Evolutionary conservation across 2,888 invertebrate genomes (phyloP).

Genomic region (Melanostoma mellinum): DNA sequence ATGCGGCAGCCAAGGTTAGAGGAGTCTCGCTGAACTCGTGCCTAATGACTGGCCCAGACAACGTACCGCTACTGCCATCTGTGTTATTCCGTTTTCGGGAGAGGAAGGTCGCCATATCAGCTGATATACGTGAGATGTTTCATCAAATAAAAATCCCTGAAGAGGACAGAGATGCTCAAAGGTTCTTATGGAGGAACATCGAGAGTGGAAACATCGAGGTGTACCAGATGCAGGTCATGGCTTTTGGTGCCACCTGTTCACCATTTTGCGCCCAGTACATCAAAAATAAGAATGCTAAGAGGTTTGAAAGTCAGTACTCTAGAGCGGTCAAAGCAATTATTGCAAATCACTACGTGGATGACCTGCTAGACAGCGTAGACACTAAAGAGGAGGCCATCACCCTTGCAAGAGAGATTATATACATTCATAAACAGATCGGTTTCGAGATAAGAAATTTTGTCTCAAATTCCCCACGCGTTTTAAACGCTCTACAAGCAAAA

Average conservation of each 20-base stretch:
- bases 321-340: constrained; percentile 65
- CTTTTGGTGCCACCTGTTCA: not conserved
- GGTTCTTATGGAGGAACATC: not conserved
- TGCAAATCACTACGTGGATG: constrained; percentile 44
- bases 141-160: not conserved
- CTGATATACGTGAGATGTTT: not conserved
- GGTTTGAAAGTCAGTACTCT: constrained; percentile 54
- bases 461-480: constrained; percentile 39
- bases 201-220: not conserved
- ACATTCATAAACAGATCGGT: not conserved
- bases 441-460: constrained; percentile 55
- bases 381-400: constrained; percentile 40
- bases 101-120: not conserved
- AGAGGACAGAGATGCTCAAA: not conserved
- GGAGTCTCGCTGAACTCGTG: not conserved
- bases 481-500: not conserved
- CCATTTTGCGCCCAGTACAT: constrained; percentile 50
- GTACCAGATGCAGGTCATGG: constrained; percentile 3
- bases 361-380: constrained; percentile 71
- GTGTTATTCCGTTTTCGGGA: constrained; percentile 2
- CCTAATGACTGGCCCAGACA: constrained; percentile 1
- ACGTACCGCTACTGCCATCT: not conserved
- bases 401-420: too few species aligned
- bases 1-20: not conserved
- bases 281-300: constrained; percentile 73